Evolutionary conservation across 1,140 invertebrate species (phyloP).

Genomic region (Amyelois transitella): DNA sequence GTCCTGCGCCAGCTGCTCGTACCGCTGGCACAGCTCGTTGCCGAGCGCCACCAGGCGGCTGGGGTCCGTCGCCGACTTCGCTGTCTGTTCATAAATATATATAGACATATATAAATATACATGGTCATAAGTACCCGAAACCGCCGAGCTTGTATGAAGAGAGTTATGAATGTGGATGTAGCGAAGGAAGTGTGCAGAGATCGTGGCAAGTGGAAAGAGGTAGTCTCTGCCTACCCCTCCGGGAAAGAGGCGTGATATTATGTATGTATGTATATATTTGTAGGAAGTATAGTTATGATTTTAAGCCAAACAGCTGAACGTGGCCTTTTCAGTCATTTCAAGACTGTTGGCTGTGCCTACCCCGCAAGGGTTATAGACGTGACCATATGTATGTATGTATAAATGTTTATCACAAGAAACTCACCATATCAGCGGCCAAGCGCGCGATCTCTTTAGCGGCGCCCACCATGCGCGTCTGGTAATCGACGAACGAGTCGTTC

Average conservation of each 20-base stretch:
- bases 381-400: too few relatives aligned
- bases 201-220: too few relatives aligned
- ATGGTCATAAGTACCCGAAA: not conserved
- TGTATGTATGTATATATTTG: too few relatives aligned
- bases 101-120: slow-evolving; percentile 6
- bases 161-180: too few relatives aligned
- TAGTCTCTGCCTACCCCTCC: too few relatives aligned
- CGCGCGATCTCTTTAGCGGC: slow-evolving; percentile 95
- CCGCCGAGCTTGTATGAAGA: too few relatives aligned
- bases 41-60: slow-evolving; percentile 84
- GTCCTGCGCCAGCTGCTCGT: slow-evolving; percentile 89
- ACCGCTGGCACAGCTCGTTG: slow-evolving; percentile 91
- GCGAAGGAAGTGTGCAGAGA: too few relatives aligned
- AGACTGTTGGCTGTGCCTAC: too few relatives aligned
- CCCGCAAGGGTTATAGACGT: too few relatives aligned
- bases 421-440: slow-evolving; percentile 94
- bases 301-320: too few relatives aligned
- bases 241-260: too few relatives aligned
- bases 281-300: not conserved
- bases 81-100: slow-evolving; percentile 73
- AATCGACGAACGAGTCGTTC: slow-evolving; percentile 91
- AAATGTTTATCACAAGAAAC: slow-evolving; percentile 14
- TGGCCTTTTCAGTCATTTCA: too few relatives aligned
- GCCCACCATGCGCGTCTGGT: slow-evolving; percentile 97
- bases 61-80: slow-evolving; percentile 84